Evolutionary conservation across 2,888 invertebrate genomes (phyloP), one percentile per base, ranked within the genome.

Genomic region (Thymelicus lineola): DNA sequence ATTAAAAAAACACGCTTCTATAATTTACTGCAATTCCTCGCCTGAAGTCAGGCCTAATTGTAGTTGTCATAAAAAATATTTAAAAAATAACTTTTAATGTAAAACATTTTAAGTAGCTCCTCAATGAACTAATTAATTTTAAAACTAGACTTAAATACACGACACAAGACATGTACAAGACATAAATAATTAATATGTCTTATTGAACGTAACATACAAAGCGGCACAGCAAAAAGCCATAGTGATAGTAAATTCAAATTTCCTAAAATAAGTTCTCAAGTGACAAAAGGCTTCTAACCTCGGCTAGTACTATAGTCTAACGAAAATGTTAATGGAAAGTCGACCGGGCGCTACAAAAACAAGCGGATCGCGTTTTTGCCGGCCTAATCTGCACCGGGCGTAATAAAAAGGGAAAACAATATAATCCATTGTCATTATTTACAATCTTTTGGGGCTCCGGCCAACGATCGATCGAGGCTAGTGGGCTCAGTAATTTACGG

Each of bases 321-420:
- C 82, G 83, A 83, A 83, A 86, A 87, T 82, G 84, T 83, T 87
- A 87, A 89, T 88, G 85, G 85, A 80, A 81, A 84, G 82, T 83
- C 81, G 75, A 84, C 80, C 84, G 83, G 83, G 85, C 75, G 9
- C 35, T 77, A 80, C 81, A 88, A 89, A 88, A 89, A 89, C 88
- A 87, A 83, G 78, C 76, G 78, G 78, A 77, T 82, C 80, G 77
- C 79, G 88, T 86, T 88, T 87, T 87, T 87, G 81, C 80, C 77
- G 74, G 76, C 78, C 82, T 86, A 86, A 88, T 87, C 86, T 86
- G 83, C 82, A 79, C 77, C 76, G 75, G 72, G 77, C 79, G 48
- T 82, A 84, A 83, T 83, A 85, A 86, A 86, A 82, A 86, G 80
- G 78, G 79, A 80, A 79, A 84, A 82, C 78, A 80, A 80, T 80